A percentile compares a stretch with the other conserved stretches of the same genome.
Evolutionary conservation across 2,113 vertebrate genomes (phyloP).

Genomic region (Cyanoderma ruficeps): DNA sequence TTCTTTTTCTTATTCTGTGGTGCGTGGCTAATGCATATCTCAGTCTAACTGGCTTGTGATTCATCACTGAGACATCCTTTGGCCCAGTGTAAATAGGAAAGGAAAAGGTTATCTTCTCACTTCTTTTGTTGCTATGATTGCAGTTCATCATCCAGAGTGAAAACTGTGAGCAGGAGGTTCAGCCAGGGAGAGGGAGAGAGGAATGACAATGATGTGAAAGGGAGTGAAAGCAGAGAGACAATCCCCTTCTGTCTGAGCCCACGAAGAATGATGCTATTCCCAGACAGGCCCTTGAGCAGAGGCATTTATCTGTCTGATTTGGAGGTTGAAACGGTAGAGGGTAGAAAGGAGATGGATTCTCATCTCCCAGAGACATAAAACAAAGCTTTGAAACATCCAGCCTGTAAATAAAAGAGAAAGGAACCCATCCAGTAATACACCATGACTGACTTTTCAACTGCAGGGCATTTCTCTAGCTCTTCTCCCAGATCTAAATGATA

Average conservation of each 20-base stretch:
- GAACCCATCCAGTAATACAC: neutral
- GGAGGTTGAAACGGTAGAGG: neutral
- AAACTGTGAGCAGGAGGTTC: neutral
- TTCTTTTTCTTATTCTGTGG: neutral
- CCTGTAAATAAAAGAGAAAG: neutral
- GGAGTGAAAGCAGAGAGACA: neutral
- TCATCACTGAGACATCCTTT: neutral
- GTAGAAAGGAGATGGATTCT: neutral
- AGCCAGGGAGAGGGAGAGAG: neutral
- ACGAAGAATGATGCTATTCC: neutral
- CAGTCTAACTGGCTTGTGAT: neutral
- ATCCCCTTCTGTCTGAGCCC: neutral
- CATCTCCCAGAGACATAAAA: neutral
- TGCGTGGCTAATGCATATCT: neutral
- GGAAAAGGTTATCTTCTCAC: neutral
- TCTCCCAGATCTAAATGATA: neutral
- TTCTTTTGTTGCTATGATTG: neutral
- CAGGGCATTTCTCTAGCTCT: neutral
- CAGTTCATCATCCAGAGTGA: neutral
- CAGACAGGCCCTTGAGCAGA: conserved; percentile 11
- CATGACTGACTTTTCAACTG: neutral
- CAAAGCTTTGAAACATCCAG: neutral
- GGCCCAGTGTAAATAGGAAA: neutral
- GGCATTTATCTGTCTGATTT: conserved; percentile 29
- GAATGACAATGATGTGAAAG: neutral